Conservation (phyloP, 2,797 vertebrate species). For the Simalia tracyae region DNA sequence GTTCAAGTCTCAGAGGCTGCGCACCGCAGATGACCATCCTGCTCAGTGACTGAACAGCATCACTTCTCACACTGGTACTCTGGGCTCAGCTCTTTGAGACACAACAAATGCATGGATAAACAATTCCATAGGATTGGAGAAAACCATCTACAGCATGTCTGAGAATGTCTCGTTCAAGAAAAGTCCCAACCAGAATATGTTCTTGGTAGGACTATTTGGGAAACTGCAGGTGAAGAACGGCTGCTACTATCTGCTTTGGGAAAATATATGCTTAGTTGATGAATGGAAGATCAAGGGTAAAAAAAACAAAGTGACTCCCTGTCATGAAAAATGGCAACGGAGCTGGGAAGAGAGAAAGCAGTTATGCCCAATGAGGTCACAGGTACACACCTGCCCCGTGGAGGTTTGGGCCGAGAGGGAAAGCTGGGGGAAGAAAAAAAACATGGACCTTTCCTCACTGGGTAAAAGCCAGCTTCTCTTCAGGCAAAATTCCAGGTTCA, state of each 20-base stretch:
- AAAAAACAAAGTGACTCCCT: neutral
- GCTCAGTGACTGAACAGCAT: neutral
- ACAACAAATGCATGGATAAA: neutral
- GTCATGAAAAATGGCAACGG: neutral
- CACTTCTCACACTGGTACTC: neutral
- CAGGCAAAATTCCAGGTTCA: no score
- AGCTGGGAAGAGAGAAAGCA: neutral
- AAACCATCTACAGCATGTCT: neutral
- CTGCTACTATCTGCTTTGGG: neutral
- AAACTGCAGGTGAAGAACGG: neutral
- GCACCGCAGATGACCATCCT: neutral
- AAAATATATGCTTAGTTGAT: neutral
- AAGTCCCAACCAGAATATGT: neutral
- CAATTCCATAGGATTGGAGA: neutral
- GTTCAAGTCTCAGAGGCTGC: neutral
- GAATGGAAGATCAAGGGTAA: neutral
- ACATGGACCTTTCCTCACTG: neutral
- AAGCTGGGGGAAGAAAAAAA: neutral
- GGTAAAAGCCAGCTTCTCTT: no score
- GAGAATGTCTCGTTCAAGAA: neutral
- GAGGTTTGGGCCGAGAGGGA: neutral
- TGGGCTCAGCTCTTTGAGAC: neutral
- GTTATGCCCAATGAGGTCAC: neutral
- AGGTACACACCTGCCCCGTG: neutral
- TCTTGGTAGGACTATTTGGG: neutral